phyloP scores from a whole-genome alignment of 1,140 invertebrate species.

The Anoplophora glabripennis region DNA sequence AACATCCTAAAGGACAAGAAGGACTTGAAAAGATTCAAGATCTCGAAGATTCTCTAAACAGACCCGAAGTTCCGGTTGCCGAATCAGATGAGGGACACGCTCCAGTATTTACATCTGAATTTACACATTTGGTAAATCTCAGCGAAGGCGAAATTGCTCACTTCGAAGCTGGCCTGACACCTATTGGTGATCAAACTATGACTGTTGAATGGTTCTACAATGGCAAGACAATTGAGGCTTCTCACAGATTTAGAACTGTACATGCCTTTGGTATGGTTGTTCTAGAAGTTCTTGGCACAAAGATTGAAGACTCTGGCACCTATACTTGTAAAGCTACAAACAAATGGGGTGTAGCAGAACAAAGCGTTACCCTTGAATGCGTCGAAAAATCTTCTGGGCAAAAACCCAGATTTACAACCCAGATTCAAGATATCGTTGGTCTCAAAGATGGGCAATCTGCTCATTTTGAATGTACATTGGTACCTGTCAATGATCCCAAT shows the following conservation, averaged over 20 bases:
- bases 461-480: conserved; percentile 89
- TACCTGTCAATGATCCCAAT: conserved; percentile 90
- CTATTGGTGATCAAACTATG: conserved; percentile 94
- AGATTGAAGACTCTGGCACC: conserved; percentile 81
- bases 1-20: conserved; percentile 90
- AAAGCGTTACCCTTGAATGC: conserved; percentile 78
- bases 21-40: conserved; percentile 88
- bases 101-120: conserved; percentile 84
- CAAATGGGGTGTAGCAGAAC: conserved; percentile 83
- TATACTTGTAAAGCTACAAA: conserved; percentile 88
- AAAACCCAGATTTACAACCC: conserved; percentile 83
- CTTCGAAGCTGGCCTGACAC: conserved; percentile 90
- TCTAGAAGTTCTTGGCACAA: conserved; percentile 85
- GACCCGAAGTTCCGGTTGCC: conserved; percentile 62
- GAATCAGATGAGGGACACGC: conserved; percentile 76
- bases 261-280: conserved; percentile 96
- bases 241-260: conserved; percentile 84
- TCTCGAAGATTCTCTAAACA: conserved; percentile 80
- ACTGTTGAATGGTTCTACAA: conserved; percentile 98
- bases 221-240: conserved; percentile 81
- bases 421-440: conserved; percentile 79
- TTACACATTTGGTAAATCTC: conserved; percentile 75
- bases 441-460: conserved; percentile 88
- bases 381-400: conserved; percentile 81
- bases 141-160: conserved; percentile 89